phyloP scores from a whole-genome alignment of 2,113 vertebrate species.

The Limanda limanda region DNA sequence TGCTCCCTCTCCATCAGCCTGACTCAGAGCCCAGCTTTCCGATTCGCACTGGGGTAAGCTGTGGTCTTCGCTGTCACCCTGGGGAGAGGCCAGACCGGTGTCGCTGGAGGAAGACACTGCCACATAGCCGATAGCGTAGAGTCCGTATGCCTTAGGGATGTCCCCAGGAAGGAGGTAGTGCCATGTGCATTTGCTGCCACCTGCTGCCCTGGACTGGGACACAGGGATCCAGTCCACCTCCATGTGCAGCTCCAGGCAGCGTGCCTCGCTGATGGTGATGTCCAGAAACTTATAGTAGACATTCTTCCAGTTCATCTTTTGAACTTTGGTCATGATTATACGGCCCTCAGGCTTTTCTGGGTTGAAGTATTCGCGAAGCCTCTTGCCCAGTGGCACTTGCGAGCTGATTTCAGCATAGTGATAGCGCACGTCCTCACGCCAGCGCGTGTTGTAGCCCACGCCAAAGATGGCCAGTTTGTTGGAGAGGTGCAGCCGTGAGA shows the following conservation, averaged over 20 bases:
- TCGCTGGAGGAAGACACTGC: constrained; percentile 68
- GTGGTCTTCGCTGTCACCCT: constrained; percentile 32
- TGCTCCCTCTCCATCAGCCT: constrained; percentile 36
- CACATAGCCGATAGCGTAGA: constrained; percentile 94
- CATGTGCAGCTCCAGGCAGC: constrained; percentile 97
- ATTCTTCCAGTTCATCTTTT: constrained; percentile 99
- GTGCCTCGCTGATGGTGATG: constrained; percentile 96
- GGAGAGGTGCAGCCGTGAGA: constrained; percentile 95
- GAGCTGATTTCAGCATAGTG: constrained; percentile 98
- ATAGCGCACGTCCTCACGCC: constrained; percentile 96
- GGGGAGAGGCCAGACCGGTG: constrained; percentile 32
- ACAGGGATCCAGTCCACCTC: constrained; percentile 97
- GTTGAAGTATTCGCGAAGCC: constrained; percentile 97
- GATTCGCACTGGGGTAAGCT: constrained; percentile 75
- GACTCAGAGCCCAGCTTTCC: constrained; percentile 37
- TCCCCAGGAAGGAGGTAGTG: constrained; percentile 95
- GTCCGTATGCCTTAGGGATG: constrained; percentile 93
- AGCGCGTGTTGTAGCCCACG: constrained; percentile 96
- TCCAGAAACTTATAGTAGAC: constrained; percentile 98
- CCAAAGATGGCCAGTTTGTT: constrained; percentile 99
- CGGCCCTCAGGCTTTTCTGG: constrained; percentile 95
- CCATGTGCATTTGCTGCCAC: constrained; percentile 84
- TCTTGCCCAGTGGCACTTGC: constrained; percentile 94
- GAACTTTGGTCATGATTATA: constrained; percentile 94
- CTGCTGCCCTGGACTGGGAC: constrained; percentile 86